phyloP scores from a whole-genome alignment of 2,113 vertebrate species.

The Hemiprocne comata region DNA sequence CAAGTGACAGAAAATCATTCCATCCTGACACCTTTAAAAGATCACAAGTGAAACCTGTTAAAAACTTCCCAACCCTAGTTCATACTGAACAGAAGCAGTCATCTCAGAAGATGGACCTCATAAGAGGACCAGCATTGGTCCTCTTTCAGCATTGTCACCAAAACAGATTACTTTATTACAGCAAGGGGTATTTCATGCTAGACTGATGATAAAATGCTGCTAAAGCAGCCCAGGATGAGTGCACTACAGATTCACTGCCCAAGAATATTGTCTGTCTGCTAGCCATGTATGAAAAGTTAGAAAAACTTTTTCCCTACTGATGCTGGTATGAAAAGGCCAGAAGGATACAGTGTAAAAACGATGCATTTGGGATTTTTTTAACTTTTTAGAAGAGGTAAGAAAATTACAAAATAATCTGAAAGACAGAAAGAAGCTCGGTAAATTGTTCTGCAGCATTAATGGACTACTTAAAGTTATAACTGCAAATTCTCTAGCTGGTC shows the following conservation, averaged over 20 bases:
- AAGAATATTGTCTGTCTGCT: neutral
- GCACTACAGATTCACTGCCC: neutral
- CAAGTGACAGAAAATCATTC: slow-evolving; percentile 79
- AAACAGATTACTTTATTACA: neutral
- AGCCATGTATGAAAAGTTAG: neutral
- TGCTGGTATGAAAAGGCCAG: neutral
- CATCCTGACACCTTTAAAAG: slow-evolving; percentile 72
- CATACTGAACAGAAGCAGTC: neutral
- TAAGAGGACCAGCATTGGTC: too few relatives aligned
- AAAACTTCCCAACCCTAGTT: slow-evolving; percentile 47
- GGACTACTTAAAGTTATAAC: neutral
- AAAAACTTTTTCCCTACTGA: neutral
- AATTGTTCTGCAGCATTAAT: neutral
- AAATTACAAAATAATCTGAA: neutral
- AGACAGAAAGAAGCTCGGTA: neutral
- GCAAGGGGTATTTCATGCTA: neutral
- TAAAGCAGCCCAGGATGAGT: neutral
- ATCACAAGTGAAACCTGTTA: slow-evolving; percentile 60
- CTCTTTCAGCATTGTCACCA: neutral
- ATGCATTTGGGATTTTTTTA: neutral
- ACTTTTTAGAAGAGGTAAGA: neutral
- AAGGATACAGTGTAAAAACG: neutral
- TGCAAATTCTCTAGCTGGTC: neutral
- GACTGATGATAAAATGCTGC: neutral
- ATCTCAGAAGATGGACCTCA: neutral